Evolutionary conservation across 37 sponge, comb jelly and placozoan genomes (phyloP).

Genomic region (Spongilla lacustris): DNA sequence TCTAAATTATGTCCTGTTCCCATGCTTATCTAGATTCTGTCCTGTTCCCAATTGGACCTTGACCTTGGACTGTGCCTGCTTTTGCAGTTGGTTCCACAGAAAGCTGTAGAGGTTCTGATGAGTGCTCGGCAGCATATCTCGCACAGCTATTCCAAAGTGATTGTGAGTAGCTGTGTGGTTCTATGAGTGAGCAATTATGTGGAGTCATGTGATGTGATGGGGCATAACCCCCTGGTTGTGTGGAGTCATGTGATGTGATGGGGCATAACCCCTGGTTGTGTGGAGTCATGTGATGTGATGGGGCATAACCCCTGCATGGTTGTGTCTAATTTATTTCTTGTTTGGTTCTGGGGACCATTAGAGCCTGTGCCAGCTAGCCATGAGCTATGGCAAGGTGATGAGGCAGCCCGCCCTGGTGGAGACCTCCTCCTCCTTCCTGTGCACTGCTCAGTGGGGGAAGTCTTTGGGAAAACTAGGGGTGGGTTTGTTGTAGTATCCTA

Average conservation of each 20-base stretch:
- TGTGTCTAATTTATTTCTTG: neutral
- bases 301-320: no score
- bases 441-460: constrained; percentile 71
- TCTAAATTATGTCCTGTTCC: constrained; percentile 45
- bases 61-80: constrained; percentile 47
- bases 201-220: neutral
- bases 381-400: constrained; percentile 28
- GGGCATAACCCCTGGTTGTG: no score
- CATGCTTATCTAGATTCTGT: constrained; percentile 32
- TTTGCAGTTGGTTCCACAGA: neutral
- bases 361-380: constrained; percentile 47
- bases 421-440: constrained; percentile 22
- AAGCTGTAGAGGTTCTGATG: constrained; percentile 18
- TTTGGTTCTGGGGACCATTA: neutral
- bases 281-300: neutral
- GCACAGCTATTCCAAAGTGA: constrained; percentile 55
- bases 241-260: neutral
- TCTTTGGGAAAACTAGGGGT: constrained; percentile 47
- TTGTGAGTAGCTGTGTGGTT: constrained; percentile 24
- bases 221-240: no score
- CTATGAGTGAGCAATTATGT: neutral
- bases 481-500: neutral
- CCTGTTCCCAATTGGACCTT: constrained; percentile 43
- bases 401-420: constrained; percentile 3
- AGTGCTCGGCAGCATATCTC: constrained; percentile 7